Percentiles rank a stretch among this genome's conserved stretches.
Evolutionary conservation across 2,888 invertebrate genomes (phyloP).

Genomic region (Brenthis daphne): DNA sequence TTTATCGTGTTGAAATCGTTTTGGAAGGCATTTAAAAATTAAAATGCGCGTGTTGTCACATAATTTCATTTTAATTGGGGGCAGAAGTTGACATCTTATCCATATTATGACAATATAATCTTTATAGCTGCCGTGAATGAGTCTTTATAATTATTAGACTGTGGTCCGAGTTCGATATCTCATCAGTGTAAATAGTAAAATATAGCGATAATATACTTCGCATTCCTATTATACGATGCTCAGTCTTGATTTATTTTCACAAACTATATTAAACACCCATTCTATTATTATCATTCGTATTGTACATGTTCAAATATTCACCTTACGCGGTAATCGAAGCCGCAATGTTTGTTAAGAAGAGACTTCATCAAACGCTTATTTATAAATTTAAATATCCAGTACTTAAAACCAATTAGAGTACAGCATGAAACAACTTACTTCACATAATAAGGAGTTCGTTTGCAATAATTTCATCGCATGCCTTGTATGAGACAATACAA

Average conservation of each 20-base stretch:
- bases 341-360: not conserved
- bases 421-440: conserved; percentile 13
- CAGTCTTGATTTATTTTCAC: too few species aligned
- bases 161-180: too few species aligned
- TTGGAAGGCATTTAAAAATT: not conserved
- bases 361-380: not conserved
- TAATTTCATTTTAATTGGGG: conserved; percentile 1
- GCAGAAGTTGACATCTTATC: conserved; percentile 1
- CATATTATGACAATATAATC: conserved; percentile 1
- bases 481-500: not conserved
- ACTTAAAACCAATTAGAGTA: conserved; percentile 12
- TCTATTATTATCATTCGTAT: too few species aligned
- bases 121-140: not conserved
- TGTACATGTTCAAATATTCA: too few species aligned
- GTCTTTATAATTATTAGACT: too few species aligned
- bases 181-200: too few species aligned
- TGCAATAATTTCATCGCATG: conserved; percentile 18
- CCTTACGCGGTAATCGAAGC: too few species aligned
- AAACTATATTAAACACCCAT: too few species aligned
- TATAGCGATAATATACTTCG: too few species aligned
- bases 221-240: too few species aligned
- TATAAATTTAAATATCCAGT: conserved; percentile 4
- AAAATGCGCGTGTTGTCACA: not conserved
- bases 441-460: conserved; percentile 20
- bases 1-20: conserved; percentile 16